These are phyloP conservation scores for Tetrao urogallus DNA, from an alignment of 2,113 vertebrate genomes.

Conservation along the genomic window DNA sequence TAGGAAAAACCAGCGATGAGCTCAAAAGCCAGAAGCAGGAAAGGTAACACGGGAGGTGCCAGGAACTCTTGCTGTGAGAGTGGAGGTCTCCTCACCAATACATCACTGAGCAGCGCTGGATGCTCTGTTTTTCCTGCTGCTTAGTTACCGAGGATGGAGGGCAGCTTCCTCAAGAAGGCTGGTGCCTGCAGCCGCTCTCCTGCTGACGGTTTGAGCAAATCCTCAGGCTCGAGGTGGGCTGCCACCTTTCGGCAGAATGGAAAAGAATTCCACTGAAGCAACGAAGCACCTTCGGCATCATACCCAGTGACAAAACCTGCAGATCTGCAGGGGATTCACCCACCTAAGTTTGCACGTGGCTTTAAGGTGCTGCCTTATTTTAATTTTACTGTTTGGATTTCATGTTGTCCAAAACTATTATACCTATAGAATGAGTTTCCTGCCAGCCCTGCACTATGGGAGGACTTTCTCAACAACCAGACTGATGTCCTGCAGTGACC, in stretches of 20 bases:
- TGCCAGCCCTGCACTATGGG: too few relatives aligned
- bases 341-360: neutral
- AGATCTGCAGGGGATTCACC: neutral
- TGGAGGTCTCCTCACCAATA: neutral
- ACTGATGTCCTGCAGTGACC: neutral
- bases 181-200: accelerated
- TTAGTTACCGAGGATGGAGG: neutral
- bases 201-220: neutral
- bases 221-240: neutral
- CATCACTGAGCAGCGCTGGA: neutral
- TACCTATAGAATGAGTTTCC: too few relatives aligned
- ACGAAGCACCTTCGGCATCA: neutral
- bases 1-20: neutral
- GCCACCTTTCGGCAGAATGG: constrained; percentile 18
- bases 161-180: neutral
- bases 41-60: neutral
- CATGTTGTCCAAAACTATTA: neutral
- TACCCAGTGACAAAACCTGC: accelerated
- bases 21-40: neutral
- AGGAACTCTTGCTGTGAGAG: neutral
- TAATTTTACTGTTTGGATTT: neutral
- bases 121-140: neutral
- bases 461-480: neutral
- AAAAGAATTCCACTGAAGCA: neutral
- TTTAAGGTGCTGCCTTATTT: neutral